Evolutionary conservation across 1,140 invertebrate genomes (phyloP).

Genomic region (Heterodera schachtii): DNA sequence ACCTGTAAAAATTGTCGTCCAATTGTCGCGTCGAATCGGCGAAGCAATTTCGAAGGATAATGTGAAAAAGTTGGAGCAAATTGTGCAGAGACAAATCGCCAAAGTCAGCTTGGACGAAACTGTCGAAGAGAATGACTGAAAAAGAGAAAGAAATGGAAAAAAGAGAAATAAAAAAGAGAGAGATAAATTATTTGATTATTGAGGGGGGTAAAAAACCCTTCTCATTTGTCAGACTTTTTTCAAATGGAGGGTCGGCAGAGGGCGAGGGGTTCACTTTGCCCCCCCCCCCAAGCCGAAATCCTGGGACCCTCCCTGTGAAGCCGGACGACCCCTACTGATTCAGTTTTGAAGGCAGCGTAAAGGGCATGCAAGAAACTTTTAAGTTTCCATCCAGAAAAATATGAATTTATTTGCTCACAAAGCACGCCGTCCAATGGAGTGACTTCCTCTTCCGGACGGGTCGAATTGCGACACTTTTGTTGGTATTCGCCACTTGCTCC

Average conservation of each 20-base stretch:
- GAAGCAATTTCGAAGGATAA: constrained; percentile 25
- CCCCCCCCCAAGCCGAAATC: too few species aligned
- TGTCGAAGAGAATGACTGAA: constrained; percentile 28
- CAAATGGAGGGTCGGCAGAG: too few species aligned
- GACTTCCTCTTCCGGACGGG: constrained; percentile 11
- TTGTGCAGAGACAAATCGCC: constrained; percentile 28
- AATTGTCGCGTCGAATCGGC: constrained; percentile 15
- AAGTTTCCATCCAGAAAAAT: neutral
- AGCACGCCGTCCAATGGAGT: constrained; percentile 21
- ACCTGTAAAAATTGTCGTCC: constrained; percentile 28
- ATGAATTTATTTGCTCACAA: constrained; percentile 7
- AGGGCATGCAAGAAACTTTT: too few species aligned
- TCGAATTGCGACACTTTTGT: constrained; percentile 6
- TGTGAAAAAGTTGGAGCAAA: constrained; percentile 23
- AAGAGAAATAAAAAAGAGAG: neutral
- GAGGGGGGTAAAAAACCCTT: too few species aligned
- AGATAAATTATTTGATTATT: too few species aligned
- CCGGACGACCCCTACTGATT: too few species aligned
- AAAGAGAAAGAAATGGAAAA: neutral
- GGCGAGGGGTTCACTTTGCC: too few species aligned
- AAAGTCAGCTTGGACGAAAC: constrained; percentile 22
- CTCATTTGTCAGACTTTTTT: too few species aligned
- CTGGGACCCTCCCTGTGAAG: too few species aligned
- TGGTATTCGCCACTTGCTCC: constrained; percentile 32
- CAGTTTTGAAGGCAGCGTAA: too few species aligned